Base-by-base conservation (phyloP, 2,113 vertebrate species). In the Lethenteron reissneri region DNA sequence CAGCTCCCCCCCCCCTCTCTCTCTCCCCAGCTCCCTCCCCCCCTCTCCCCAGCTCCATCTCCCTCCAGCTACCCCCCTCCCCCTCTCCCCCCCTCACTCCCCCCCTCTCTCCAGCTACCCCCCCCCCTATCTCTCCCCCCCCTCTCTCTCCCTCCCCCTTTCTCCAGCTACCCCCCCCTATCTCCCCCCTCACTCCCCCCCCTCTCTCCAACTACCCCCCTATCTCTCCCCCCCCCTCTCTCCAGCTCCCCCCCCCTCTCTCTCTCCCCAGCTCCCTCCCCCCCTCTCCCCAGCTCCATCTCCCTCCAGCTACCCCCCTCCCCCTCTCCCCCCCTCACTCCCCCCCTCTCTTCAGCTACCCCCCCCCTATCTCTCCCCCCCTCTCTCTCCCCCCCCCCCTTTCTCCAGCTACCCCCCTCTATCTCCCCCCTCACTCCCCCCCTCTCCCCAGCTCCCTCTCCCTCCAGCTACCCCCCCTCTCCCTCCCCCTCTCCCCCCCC, bases 121-220 rank as follows among this genome's bases (percentile, higher is more conserved):
- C 72, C 76, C 75, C 76, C 14, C 74, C 77, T 80, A 82, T 80
- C 78, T 75, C 79, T 77, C 74, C 72, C 76, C 75, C 76, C 14
- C 74, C 77, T 80, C 78, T 75, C 79, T 77, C 81, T 75, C 73
- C 71, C 71, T 72, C 21, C 13, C 56, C 8, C 6, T 62, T 2
- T 59, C 70, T 57, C 58, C 62, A 56, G 41, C 19, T 7, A 21
- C 21, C 21, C 21, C 21, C 74, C 73, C 25, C 57, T 4, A 3
- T 11, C 11, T 57, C 15, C 8, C 56, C 56, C 70, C 70, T 14
- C 41, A 25, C 25, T 17, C 41, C 70, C 56, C 7, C 21, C 19
- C 12, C 70, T 70, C 41, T 41, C 25, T 41, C 25, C 21, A 41
- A 4, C 25, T 41, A 4, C 25, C 25, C n/a, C 12, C 41, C 58